A percentile compares a stretch with the other conserved stretches of the same genome.
Conservation (phyloP, 2,888 invertebrate species). For the Marronus borbonicus region DNA sequence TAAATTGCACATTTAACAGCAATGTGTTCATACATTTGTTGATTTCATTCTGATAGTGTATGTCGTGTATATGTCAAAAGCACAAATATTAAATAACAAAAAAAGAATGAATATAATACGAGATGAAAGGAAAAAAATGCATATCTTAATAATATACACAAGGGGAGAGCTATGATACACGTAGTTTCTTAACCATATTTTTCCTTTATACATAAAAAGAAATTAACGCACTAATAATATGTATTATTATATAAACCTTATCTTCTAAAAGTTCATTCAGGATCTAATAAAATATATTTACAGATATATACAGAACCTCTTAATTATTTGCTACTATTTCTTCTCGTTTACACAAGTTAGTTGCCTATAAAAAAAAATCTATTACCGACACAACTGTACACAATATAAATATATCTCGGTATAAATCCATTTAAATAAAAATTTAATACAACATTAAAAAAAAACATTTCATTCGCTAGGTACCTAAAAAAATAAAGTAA, state of each 20-base stretch:
- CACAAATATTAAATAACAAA: conserved; percentile 31
- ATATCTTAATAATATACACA: conserved; percentile 42
- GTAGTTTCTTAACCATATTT: conserved; percentile 5
- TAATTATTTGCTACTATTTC: conserved; percentile 27
- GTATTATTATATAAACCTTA: conserved; percentile 30
- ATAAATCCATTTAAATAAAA: conserved; percentile 55
- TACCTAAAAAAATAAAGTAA: conserved; percentile 20
- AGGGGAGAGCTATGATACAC: conserved; percentile 33
- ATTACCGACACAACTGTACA: conserved; percentile 56
- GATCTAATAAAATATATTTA: conserved; percentile 31
- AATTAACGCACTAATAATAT: conserved; percentile 29
- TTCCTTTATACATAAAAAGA: conserved; percentile 19
- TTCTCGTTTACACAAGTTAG: conserved; percentile 33
- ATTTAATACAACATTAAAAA: conserved; percentile 53
- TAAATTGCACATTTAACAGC: conserved; percentile 49
- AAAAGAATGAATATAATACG: conserved; percentile 12
- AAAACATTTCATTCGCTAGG: conserved; percentile 48
- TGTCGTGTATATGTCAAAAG: conserved; percentile 25
- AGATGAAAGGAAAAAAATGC: conserved; percentile 29
- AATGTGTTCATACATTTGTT: conserved; percentile 20
- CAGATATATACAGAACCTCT: conserved; percentile 32
- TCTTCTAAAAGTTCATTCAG: conserved; percentile 22
- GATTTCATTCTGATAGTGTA: conserved; percentile 13
- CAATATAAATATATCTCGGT: conserved; percentile 57
- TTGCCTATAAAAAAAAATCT: conserved; percentile 51